These are phyloP conservation scores for Cryptocephalus moraei DNA, from an alignment of 2,888 invertebrate species.

Conservation along the genomic window DNA sequence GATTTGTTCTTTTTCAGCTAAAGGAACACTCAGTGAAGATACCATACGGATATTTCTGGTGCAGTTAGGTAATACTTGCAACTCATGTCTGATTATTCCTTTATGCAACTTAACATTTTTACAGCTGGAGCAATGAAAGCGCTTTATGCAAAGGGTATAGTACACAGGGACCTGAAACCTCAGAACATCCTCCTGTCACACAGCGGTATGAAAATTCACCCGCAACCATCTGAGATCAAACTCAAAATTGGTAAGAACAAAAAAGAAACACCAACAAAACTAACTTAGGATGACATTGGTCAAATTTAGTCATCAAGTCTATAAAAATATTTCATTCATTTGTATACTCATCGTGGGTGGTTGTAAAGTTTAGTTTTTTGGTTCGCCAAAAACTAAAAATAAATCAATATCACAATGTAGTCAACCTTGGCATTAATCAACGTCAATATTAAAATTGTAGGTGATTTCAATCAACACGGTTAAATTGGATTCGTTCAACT, in stretches of 20 bases:
- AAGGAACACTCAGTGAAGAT: constrained; percentile 93
- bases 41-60: constrained; percentile 90
- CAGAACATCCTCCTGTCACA: constrained; percentile 97
- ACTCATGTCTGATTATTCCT: neutral
- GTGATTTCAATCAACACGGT: too few species aligned
- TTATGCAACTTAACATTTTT: constrained; percentile 11
- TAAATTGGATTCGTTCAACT: too few species aligned
- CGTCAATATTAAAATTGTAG: too few species aligned
- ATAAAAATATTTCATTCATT: too few species aligned
- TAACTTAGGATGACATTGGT: too few species aligned
- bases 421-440: too few species aligned
- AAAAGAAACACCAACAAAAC: neutral
- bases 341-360: too few species aligned
- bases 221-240: constrained; percentile 74
- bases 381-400: too few species aligned
- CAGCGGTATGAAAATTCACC: constrained; percentile 53
- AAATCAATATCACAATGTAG: too few species aligned
- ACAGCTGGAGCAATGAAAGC: constrained; percentile 95
- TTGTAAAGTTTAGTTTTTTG: too few species aligned
- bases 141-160: constrained; percentile 92
- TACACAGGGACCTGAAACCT: constrained; percentile 97
- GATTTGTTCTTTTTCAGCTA: constrained; percentile 44
- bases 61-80: constrained; percentile 62
- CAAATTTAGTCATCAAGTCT: too few species aligned
- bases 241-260: constrained; percentile 78